phyloP scores from a whole-genome alignment of 2,797 vertebrate genomes.

The Hozukius guyotensis region DNA sequence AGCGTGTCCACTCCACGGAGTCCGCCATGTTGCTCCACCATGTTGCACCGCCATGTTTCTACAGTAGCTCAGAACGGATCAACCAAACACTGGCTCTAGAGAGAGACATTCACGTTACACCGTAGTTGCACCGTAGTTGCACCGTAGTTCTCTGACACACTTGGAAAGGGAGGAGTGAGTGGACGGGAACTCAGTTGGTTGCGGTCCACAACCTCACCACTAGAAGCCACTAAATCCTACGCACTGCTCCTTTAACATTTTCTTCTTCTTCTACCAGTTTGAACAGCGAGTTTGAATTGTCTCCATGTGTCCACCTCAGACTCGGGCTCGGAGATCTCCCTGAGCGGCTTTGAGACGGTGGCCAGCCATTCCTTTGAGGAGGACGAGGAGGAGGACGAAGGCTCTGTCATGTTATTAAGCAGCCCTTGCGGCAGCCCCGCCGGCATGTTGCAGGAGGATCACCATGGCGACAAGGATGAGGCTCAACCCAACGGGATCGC shows the following conservation, averaged over 20 bases:
- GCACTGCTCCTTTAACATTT: background rate
- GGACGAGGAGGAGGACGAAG: constrained; percentile 78
- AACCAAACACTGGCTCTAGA: no score
- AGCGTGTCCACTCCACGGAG: no score
- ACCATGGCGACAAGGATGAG: constrained; percentile 80
- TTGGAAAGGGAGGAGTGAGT: background rate
- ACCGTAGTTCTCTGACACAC: background rate
- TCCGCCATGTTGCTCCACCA: background rate
- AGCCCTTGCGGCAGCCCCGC: constrained; percentile 71
- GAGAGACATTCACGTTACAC: no score
- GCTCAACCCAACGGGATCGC: constrained; percentile 89
- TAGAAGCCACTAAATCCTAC: background rate
- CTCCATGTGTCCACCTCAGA: constrained; percentile 77
- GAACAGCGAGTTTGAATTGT: background rate
- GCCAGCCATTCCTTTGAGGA: constrained; percentile 85
- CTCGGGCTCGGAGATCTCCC: constrained; percentile 90
- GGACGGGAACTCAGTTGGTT: background rate
- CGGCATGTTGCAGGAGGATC: constrained; percentile 87
- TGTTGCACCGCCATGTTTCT: background rate
- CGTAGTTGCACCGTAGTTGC: no score
- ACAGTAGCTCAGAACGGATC: background rate
- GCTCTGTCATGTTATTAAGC: constrained; percentile 78
- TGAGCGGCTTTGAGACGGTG: constrained; percentile 91
- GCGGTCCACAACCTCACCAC: background rate
- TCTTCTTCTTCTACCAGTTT: no score